Base-by-base conservation (phyloP, 1,140 invertebrate species). In the Delia radicum region DNA sequence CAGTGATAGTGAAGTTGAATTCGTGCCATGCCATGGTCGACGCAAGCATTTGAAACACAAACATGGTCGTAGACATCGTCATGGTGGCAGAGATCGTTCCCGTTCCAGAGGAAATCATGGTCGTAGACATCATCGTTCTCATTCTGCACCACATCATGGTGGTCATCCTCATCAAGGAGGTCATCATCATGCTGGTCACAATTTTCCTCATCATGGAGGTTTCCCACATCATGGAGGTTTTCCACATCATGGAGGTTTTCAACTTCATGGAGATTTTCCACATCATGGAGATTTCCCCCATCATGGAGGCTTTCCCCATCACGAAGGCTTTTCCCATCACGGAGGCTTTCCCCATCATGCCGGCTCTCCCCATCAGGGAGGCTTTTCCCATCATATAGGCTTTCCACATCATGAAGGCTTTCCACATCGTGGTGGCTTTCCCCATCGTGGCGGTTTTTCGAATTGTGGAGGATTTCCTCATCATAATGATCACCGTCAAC, bases 1-100 rank as follows among this genome's bases (percentile, higher is more conserved):
- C 71, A 31, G 78, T 61, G 2, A 77, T 27, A 26, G 81, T 76
- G 71, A 73, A 28, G 6, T 48, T 8, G 71, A 48, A 13, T 15
- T 6, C 3, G 71, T 6, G 4, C n/a, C 27, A 0, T 15, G 24
- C 13, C 69, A 72, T 72, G 69, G 69, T 15, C 71, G 18, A 13
- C 7, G 29, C 6, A 65, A 65, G 27, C 63, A 29, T 65, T 18
- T 29, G n/a, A 61, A 8, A 27, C 76, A 24, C 42, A 46, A 33
- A 13, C 73, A 73, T 63, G 78, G 73, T 28, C 27, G 8, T 18
- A 55, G 29, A 24, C 10, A 24, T 27, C 28, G 42, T 24, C 31
- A 63, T 65, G 46, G 29, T 18, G n/a, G 10, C 13, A 33, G 55
- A 27, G 18, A 27, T 28, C 74, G 74, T 42, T 55, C 27, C 24